Base-by-base conservation (phyloP, 2,797 vertebrate genomes). In the Rhinoraja longicauda region DNA sequence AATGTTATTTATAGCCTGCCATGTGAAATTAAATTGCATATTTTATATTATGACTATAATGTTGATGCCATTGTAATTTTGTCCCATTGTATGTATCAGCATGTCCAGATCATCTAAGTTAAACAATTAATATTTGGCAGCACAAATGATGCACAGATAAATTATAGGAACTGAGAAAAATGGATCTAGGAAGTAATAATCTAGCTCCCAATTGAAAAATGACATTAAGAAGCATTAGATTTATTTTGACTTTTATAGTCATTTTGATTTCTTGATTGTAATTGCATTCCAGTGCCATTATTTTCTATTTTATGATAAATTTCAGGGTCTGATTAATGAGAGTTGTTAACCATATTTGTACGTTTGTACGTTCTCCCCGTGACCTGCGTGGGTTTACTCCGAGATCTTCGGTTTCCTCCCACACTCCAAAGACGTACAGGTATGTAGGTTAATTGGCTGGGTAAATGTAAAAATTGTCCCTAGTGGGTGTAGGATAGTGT, bases 191-290 rank as follows among this genome's bases (percentile, higher is more conserved):
- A 53, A 75, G 39, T 73, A 29, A 73, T 91, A 53, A 75, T 53
- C 1, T 36, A 70, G 39, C 24, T 92, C 24, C 45, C 26, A 75
- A n/a, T 75, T 92, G 53, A 13, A 45, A 67, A n/a, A 67, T 8
- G 24, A 45, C 32, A 90, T 90, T 32, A 36, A 17, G 6, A 82
- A 82, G 12, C 72, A 32, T 72, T 90, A 12, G 15, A 26, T 70
- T 45, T 64, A 24, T 88, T 90, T 32, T 39, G 32, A 45, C 57
- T 86, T 26, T 13, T 86, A 13, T 5, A 10, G 1, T 91, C 7
- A 36, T 75, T 45, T 92, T 39, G 75, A 75, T 19, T 92, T 36
- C 86, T 90, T 45, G 39, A 75, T n/a, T 92, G 45, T 57, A 92
- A 75, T 73, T 92, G 70, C 26, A 73, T n/a, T 75, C 72, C 32